Base-by-base conservation (phyloP, 1,140 invertebrate genomes). In the Varroa destructor region DNA sequence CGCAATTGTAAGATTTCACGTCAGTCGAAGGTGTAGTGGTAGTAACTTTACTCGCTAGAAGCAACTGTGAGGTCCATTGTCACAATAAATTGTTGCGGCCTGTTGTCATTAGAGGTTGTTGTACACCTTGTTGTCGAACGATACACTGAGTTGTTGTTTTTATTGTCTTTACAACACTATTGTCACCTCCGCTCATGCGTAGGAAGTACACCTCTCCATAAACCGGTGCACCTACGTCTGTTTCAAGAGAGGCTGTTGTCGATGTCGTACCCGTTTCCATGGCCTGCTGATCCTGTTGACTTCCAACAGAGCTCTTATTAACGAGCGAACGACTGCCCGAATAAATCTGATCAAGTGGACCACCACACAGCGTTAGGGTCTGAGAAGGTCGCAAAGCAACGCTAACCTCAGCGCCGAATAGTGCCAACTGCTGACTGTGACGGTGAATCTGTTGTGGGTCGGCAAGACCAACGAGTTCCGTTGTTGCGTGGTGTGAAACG, bases 121-220 rank as follows among this genome's bases (percentile, higher is more conserved):
- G 40, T 4, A 67, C 10, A 37, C 46, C 40, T 3, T n/a, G 12
- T 5, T 67, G 40, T 37, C 12, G 40, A 2, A 51, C 46, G 46
- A 51, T 8, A 8, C 46, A 51, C 46, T 51, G 46, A 5, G 61
- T 8, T 40, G 61, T 12, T 12, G 61, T 46, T 25, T 37, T 58
- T 12, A 58, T 12, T 37, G 61, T 67, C 12, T 67, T 46, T 12
- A 40, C 61, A 37, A 43, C 46, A 37, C 40, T 43, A 14, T 14
- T 37, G 5, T 67, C 61, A 37, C 46, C 40, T 12, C 40, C 12
- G 61, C 61, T 67, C 40, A 67, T 37, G 61, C 61, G 61, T 2
- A 67, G 61, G 40, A 67, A 67, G 61, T 67, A 67, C 1, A 67
- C 61, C 36, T 67, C 61, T 12, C 61, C 61, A 12, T 43, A 6